Evolutionary conservation across 1,140 invertebrate species (phyloP), one percentile per base, ranked within the genome.

Genomic region (Saccostrea glomerata): DNA sequence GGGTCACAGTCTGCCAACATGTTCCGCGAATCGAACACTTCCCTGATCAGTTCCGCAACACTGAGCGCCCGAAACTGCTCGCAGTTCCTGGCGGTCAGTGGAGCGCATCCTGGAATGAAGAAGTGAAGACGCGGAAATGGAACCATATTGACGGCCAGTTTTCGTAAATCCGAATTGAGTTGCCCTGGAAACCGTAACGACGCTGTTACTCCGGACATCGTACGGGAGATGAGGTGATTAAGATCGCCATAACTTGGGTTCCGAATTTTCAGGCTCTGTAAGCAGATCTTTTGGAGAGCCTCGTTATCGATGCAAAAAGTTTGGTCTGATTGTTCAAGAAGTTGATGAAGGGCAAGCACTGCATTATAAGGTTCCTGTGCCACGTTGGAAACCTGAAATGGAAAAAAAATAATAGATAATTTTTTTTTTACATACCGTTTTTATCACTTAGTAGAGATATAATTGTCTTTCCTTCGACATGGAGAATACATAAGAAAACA

Each of bases 111-210:
- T 2, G 97, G 97, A 96, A 97, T 97, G 92, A 98, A 97, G 95
- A 97, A 98, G 92, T 98, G 97, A 0, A 97, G 95, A 30, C 97
- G 95, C 30, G 97, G 97, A 94, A 97, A 97, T 6, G 92, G 94
- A 13, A 94, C 93, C 97, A 97, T 97, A 93, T 98, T 98, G 40
- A 98, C 97, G 12, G 97, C 97, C 73, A 98, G 94, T 95, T 98
- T 98, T 11, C 97, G 95, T 47, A 98, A 95, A 95, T 98, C 97
- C 11, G 97, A 97, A 93, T 98, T 98, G 90, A 98, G 93, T 93
- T 98, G 97, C 89, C 98, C 97, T 40, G 97, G 97, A 94, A 97
- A 97, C 60, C 96, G 94, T 73, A 96, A 94, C 92, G 96, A 96
- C 47, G 96, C 97, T 0, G 97, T 98, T 0, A 98, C 97, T 25